A percentile compares a stretch with the other conserved stretches of the same genome.
These are phyloP conservation scores for Botia almorhae DNA, from an alignment of 2,797 vertebrate species.

Conservation along the genomic window DNA sequence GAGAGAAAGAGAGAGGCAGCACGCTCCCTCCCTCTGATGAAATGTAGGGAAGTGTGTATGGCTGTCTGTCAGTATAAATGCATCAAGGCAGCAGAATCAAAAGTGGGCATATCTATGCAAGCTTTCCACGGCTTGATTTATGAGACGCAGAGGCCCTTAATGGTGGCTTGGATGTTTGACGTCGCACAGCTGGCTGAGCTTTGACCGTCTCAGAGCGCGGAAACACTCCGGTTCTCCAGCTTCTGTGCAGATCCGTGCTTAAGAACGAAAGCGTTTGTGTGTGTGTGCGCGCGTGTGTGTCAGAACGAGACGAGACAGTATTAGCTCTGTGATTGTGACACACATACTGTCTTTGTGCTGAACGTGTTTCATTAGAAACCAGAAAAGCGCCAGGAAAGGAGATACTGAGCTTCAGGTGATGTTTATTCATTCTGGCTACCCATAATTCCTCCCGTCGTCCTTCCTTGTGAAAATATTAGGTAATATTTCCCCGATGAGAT, in stretches of 20 bases:
- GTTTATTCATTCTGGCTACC: constrained; percentile 14
- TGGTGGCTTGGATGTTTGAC: constrained; percentile 48
- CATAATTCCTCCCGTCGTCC: constrained; percentile 27
- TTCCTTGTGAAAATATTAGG: constrained; percentile 54
- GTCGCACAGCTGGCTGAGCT: constrained; percentile 56
- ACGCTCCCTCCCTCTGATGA: constrained; percentile 41
- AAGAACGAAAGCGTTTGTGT: constrained; percentile 1
- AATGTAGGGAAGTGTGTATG: constrained; percentile 39
- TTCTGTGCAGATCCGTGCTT: neutral
- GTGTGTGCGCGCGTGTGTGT: constrained; percentile 4
- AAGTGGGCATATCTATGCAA: constrained; percentile 39
- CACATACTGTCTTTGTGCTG: neutral
- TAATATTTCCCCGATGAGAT: constrained; percentile 61
- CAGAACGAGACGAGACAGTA: constrained; percentile 13
- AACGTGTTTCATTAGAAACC: constrained; percentile 20
- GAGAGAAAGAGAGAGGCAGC: constrained; percentile 26
- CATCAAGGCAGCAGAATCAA: constrained; percentile 30
- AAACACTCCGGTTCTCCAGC: constrained; percentile 32
- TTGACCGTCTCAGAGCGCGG: constrained; percentile 47
- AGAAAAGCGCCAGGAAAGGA: neutral
- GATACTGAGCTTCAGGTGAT: constrained; percentile 25
- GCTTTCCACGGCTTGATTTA: constrained; percentile 53
- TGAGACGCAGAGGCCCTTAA: constrained; percentile 47
- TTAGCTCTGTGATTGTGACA: constrained; percentile 16
- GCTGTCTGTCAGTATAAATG: constrained; percentile 45